phyloP scores from a whole-genome alignment of 2,113 vertebrate genomes.

The Ochotona princeps region DNA sequence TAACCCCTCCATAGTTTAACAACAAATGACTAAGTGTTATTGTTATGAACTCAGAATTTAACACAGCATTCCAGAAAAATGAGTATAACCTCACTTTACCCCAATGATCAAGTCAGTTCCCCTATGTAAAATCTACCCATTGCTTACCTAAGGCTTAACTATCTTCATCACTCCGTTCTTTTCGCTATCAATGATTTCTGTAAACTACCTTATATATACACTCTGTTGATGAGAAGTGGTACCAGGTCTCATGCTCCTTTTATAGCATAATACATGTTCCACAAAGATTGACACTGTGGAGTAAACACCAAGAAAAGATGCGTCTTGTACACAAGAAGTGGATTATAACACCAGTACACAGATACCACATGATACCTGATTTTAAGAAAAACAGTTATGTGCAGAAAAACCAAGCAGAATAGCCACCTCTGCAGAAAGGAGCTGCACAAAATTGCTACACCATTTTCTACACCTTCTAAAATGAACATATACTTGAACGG shows the following conservation, averaged over 20 bases:
- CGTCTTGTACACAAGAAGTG: background rate
- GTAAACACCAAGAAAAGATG: background rate
- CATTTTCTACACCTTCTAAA: constrained; percentile 44
- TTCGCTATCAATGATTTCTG: background rate
- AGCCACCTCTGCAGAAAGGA: background rate
- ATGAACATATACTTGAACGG: background rate
- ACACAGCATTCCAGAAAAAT: background rate
- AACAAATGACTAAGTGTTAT: background rate
- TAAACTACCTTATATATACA: background rate
- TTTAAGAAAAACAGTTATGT: constrained; percentile 8
- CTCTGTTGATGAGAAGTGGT: background rate
- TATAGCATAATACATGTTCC: background rate
- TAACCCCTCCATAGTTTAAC: background rate
- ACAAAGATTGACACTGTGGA: background rate
- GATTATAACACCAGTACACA: background rate
- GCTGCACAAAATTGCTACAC: background rate
- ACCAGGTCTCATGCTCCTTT: background rate
- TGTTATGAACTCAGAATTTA: background rate
- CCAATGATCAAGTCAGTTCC: background rate
- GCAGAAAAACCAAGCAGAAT: background rate
- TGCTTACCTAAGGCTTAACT: background rate
- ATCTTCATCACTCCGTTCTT: background rate
- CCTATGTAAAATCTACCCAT: background rate
- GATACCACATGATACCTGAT: background rate
- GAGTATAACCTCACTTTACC: background rate